phyloP scores from a whole-genome alignment of 2,113 vertebrate species.

The Elephantulus edwardii region DNA sequence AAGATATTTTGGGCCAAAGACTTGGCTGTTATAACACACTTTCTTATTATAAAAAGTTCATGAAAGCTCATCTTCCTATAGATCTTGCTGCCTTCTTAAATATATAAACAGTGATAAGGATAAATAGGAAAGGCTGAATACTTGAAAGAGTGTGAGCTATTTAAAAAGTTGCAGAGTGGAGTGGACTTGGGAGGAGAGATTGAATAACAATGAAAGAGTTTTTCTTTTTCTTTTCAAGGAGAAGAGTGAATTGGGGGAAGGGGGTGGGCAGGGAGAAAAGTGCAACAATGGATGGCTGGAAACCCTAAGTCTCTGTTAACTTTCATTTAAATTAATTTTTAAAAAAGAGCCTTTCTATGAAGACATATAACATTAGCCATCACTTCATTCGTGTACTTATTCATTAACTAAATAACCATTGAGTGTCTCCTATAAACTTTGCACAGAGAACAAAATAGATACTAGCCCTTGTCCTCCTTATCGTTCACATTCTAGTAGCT shows the following conservation, averaged over 20 bases:
- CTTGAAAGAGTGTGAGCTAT: not conserved
- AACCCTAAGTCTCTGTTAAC: no score
- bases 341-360: no score
- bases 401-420: not conserved
- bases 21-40: no score
- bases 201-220: no score
- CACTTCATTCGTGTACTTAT: not conserved
- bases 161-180: no score
- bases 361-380: not conserved
- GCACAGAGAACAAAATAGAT: not conserved
- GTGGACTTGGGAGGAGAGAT: no score
- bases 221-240: no score
- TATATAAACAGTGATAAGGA: not conserved
- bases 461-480: not conserved
- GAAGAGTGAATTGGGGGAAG: no score
- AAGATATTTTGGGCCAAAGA: no score
- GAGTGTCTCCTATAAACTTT: not conserved
- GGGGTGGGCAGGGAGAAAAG: no score
- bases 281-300: no score
- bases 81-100: not conserved
- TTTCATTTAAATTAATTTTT: no score
- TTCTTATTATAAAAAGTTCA: not conserved
- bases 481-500: not conserved
- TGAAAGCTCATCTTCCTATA: not conserved
- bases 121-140: not conserved